Evolutionary conservation across 1,140 invertebrate species (phyloP).

Genomic region (Catajapyx aquilonaris): DNA sequence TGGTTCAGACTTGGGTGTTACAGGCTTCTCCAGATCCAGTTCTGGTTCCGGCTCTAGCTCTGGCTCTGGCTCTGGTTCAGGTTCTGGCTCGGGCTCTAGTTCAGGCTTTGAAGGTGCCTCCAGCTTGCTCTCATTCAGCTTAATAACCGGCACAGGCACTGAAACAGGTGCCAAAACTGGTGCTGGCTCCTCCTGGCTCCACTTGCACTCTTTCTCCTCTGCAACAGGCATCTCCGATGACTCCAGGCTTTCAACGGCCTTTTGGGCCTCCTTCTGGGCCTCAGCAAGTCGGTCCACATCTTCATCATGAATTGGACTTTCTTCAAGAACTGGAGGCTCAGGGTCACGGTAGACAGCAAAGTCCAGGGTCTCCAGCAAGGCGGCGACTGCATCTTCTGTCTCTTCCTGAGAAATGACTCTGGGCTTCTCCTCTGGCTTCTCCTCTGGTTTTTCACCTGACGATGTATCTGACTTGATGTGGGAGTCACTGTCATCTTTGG

Average conservation of each 20-base stretch:
- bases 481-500: slow-evolving; percentile 15
- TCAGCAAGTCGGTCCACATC: slow-evolving; percentile 34
- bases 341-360: slow-evolving; percentile 18
- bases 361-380: slow-evolving; percentile 61
- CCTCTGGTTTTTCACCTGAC: slow-evolving; percentile 15
- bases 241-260: slow-evolving; percentile 11
- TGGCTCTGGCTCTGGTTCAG: no score
- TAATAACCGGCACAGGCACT: no score
- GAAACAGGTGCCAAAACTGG: no score
- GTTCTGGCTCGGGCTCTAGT: no score
- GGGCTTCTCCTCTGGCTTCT: slow-evolving; percentile 43
- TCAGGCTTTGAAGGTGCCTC: neutral
- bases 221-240: slow-evolving; percentile 11
- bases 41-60: slow-evolving; percentile 16
- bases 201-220: slow-evolving; percentile 3
- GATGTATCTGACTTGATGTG: slow-evolving; percentile 13
- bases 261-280: slow-evolving; percentile 24
- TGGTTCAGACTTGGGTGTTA: slow-evolving; percentile 61
- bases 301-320: slow-evolving; percentile 54
- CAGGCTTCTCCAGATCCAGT: slow-evolving; percentile 38
- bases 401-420: slow-evolving; percentile 75
- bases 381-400: slow-evolving; percentile 76
- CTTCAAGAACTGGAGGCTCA: slow-evolving; percentile 27
- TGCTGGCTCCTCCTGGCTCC: slow-evolving; percentile 3
- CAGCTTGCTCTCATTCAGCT: neutral